Evolutionary conservation across 2,113 vertebrate genomes (phyloP).

Genomic region (Syngnathus typhle): DNA sequence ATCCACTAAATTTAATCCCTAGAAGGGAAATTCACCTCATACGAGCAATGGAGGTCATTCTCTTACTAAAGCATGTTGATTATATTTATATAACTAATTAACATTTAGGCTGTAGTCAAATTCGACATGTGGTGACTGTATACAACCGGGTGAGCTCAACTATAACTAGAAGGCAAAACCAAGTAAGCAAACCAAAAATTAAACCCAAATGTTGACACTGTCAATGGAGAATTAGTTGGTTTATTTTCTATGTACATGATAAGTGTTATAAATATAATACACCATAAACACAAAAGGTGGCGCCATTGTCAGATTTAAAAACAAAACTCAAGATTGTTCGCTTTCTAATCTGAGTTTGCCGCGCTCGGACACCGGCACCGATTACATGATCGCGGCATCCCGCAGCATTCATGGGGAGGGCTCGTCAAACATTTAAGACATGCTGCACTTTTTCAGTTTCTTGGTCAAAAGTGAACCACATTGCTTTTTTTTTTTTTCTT

Average conservation of each 20-base stretch:
- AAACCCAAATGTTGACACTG: not conserved
- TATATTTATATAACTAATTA: too few species aligned
- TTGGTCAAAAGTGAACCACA: too few species aligned
- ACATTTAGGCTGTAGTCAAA: too few species aligned
- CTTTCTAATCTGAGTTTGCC: not conserved
- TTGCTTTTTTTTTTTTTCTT: not conserved
- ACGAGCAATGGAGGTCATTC: too few species aligned
- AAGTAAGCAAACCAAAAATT: too few species aligned
- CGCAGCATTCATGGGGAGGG: too few species aligned
- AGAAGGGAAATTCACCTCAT: too few species aligned
- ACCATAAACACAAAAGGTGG: conserved; percentile 54
- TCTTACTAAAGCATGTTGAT: too few species aligned
- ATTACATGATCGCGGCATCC: not conserved
- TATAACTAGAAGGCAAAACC: too few species aligned
- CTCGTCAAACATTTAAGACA: not conserved
- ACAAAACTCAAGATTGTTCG: not conserved
- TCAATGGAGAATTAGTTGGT: conserved; percentile 34
- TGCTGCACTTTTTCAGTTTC: not conserved
- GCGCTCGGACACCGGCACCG: not conserved
- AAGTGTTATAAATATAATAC: conserved; percentile 99
- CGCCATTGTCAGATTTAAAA: not conserved
- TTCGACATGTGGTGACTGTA: too few species aligned
- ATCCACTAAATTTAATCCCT: too few species aligned
- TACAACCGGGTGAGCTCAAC: too few species aligned
- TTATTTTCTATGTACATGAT: conserved; percentile 94